Base-by-base conservation (phyloP, 2,888 invertebrate species). In the Halocaridina rubra region DNA sequence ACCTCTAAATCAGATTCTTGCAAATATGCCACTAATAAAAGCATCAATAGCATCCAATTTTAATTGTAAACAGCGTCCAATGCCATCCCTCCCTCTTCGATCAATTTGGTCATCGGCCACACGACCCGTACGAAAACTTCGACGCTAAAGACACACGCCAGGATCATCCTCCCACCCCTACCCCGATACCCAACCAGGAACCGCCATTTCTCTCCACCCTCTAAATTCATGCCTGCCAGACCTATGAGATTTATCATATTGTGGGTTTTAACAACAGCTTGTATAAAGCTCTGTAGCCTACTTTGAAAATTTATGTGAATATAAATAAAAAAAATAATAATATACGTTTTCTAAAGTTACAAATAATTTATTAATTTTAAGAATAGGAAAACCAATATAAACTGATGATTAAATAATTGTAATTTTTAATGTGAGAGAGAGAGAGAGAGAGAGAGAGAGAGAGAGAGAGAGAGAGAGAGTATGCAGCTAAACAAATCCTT, bases 41-140 rank as follows among this genome's bases (percentile, higher is more conserved):
- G 76, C 57, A 76, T 59, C 57, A 59, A n/a, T n/a, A n/a, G n/a
- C n/a, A n/a, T n/a, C n/a, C n/a, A n/a, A n/a, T n/a, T n/a, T n/a
- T n/a, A n/a, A n/a, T n/a, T n/a, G n/a, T n/a, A n/a, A n/a, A n/a
- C n/a, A n/a, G n/a, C n/a, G n/a, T n/a, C n/a, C n/a, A n/a, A n/a
- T n/a, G n/a, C n/a, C n/a, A n/a, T n/a, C n/a, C n/a, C n/a, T n/a
- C n/a, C n/a, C n/a, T n/a, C n/a, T n/a, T 79, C 64, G 69, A 67
- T 79, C 46, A 79, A 67, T 79, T 67, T 46, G 24, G 53, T 69
- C 67, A n/a, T 5, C 29, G 53, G 80, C 71, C 80, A 72, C 33
- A 33, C 59, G 32, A 80, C 80, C 22, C 69, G 33, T 16, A 27
- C 67, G 30, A 67, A 24, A 29, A 30, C 30, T 19, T 32, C n/a